A percentile compares a stretch with the other conserved stretches of the same genome.
Conservation (phyloP, 2,888 invertebrate species). For the Chesias legatella region DNA sequence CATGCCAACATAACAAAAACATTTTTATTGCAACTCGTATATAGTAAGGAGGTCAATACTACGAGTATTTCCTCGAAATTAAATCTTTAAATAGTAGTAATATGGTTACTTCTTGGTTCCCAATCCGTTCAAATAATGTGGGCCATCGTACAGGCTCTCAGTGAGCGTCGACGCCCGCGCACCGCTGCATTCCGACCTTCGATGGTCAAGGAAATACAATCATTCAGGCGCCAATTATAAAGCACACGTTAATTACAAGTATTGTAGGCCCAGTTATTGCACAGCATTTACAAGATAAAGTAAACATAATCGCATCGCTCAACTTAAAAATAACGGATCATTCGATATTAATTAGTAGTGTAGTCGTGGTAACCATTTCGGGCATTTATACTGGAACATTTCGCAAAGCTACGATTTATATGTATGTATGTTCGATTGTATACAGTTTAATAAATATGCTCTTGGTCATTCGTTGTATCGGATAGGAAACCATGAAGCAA, state of each 20-base stretch:
- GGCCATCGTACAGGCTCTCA: constrained; percentile 34
- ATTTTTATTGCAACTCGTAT: constrained; percentile 16
- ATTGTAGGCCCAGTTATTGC: constrained; percentile 55
- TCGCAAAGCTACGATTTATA: constrained; percentile 57
- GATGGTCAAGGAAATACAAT: constrained; percentile 72
- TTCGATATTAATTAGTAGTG: constrained; percentile 5
- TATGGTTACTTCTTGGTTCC: constrained; percentile 19
- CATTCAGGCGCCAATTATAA: constrained; percentile 59
- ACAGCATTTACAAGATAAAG: constrained; percentile 40
- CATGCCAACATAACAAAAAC: constrained; percentile 25
- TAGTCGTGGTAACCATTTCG: no score
- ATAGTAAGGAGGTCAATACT: constrained; percentile 19
- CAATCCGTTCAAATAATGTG: constrained; percentile 2
- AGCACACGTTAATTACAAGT: constrained; percentile 55
- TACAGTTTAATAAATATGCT: no score
- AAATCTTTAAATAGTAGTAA: constrained; percentile 2
- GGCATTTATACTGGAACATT: constrained; percentile 40
- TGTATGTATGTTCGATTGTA: no score
- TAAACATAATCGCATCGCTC: no score
- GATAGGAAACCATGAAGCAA: constrained; percentile 47
- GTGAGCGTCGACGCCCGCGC: constrained; percentile 53
- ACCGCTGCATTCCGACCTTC: constrained; percentile 66
- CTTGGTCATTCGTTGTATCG: no score
- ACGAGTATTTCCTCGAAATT: constrained; percentile 2
- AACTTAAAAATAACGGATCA: constrained; percentile 31